Percentiles rank a stretch among this genome's conserved stretches.
phyloP scores from a whole-genome alignment of 2,888 invertebrate species.

The Celastrina argiolus region DNA sequence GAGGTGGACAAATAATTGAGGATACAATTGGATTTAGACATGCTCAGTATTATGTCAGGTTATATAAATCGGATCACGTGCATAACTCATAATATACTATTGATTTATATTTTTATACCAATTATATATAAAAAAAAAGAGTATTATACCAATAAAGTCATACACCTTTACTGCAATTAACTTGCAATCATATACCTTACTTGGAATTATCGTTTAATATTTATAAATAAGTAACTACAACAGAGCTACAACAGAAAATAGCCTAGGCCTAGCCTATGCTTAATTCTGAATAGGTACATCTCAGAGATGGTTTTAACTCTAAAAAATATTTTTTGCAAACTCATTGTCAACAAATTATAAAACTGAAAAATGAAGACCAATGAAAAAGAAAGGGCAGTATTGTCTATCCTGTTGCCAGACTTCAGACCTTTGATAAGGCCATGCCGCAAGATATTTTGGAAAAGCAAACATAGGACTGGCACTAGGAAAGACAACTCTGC shows the following conservation, averaged over 20 bases:
- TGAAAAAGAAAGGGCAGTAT: too few species aligned
- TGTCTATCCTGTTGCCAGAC: too few species aligned
- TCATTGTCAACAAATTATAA: too few species aligned
- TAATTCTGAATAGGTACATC: too few species aligned
- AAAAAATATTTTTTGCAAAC: too few species aligned
- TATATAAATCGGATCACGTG: conserved; percentile 27
- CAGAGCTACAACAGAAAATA: too few species aligned
- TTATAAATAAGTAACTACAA: too few species aligned
- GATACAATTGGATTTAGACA: background rate
- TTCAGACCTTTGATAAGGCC: background rate
- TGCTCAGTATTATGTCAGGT: conserved; percentile 18
- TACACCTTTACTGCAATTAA: background rate
- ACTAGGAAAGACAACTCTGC: background rate
- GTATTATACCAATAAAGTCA: background rate
- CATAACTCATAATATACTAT: conserved; percentile 24
- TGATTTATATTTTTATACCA: too few species aligned
- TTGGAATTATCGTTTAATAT: background rate
- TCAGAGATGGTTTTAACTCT: too few species aligned
- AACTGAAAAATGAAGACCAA: background rate
- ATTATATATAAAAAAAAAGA: too few species aligned
- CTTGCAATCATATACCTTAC: background rate
- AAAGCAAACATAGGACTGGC: background rate
- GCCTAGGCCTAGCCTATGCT: too few species aligned
- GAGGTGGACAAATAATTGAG: background rate
- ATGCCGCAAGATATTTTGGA: too few species aligned